phyloP scores from a whole-genome alignment of 2,888 invertebrate species.

The Scelioninae gen. 2 region DNA sequence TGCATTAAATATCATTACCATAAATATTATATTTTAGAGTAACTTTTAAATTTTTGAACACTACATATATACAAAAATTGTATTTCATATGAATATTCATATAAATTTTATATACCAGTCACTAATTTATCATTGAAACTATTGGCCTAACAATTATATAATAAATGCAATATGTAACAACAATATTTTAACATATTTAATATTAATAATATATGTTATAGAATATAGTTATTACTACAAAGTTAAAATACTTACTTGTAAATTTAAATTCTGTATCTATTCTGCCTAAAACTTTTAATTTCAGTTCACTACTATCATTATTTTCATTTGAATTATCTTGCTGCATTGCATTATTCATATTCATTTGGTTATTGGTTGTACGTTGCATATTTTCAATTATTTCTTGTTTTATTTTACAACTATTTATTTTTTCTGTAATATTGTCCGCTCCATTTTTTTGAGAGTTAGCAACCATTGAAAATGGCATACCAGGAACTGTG shows the following conservation, averaged over 20 bases:
- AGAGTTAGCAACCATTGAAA: constrained; percentile 20
- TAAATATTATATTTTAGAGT: too few species aligned
- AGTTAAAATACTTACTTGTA: constrained; percentile 76
- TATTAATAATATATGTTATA: background rate
- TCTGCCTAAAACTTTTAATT: constrained; percentile 79
- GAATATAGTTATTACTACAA: background rate
- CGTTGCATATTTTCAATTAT: constrained; percentile 27
- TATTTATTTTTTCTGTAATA: constrained; percentile 12
- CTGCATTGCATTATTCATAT: background rate
- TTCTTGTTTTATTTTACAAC: constrained; percentile 48
- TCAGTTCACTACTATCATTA: constrained; percentile 72
- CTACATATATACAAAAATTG: too few species aligned
- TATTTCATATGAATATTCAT: too few species aligned
- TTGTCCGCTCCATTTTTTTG: constrained; percentile 31
- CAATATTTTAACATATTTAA: too few species aligned
- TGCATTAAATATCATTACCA: too few species aligned
- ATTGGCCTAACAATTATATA: too few species aligned
- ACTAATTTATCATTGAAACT: too few species aligned
- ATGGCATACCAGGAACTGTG: constrained; percentile 32
- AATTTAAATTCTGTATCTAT: constrained; percentile 81
- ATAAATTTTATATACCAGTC: too few species aligned
- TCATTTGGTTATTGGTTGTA: background rate
- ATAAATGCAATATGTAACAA: too few species aligned
- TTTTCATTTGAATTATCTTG: constrained; percentile 63
- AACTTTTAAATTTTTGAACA: too few species aligned